These are phyloP conservation scores for Cyclopterus lumpus DNA, from an alignment of 2,797 vertebrate genomes.

Conservation along the genomic window DNA sequence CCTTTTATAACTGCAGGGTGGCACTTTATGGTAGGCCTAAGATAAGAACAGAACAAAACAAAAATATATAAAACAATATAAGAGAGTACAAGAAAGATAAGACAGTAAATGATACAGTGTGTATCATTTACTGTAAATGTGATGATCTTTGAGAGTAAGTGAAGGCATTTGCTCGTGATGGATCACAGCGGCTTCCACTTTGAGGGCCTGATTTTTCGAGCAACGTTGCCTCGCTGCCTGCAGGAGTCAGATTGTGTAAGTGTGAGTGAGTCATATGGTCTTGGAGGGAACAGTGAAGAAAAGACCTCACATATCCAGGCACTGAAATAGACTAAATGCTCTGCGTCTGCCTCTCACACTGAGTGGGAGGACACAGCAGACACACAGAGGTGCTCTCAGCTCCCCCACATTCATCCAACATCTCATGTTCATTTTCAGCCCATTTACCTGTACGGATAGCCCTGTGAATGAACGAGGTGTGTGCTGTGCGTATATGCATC, in stretches of 20 bases:
- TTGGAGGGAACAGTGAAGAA: slow-evolving; percentile 67
- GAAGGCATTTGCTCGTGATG: not conserved
- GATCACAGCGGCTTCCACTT: slow-evolving; percentile 4
- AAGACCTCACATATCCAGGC: slow-evolving; percentile 56
- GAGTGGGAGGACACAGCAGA: slow-evolving; percentile 75
- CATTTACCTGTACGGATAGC: not conserved
- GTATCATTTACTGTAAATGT: not conserved
- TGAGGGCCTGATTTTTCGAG: slow-evolving; percentile 19
- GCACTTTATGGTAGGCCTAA: not conserved
- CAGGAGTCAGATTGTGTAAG: slow-evolving; percentile 54
- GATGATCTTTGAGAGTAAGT: not conserved
- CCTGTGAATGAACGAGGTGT: slow-evolving; percentile 10
- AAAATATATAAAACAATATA: not conserved
- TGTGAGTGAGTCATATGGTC: slow-evolving; percentile 66
- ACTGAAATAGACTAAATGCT: slow-evolving; percentile 76
- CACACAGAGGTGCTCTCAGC: slow-evolving; percentile 61
- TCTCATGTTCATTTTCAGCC: slow-evolving; percentile 39
- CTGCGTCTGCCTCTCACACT: slow-evolving; percentile 57
- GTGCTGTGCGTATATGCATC: not conserved
- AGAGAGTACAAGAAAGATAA: not conserved
- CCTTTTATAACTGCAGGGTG: not conserved
- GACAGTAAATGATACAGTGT: not conserved
- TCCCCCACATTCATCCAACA: slow-evolving; percentile 59
- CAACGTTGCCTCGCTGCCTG: slow-evolving; percentile 22
- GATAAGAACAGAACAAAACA: not conserved